These are phyloP conservation scores for Limnephilus lunatus DNA, from an alignment of 2,888 invertebrate genomes.

Conservation along the genomic window DNA sequence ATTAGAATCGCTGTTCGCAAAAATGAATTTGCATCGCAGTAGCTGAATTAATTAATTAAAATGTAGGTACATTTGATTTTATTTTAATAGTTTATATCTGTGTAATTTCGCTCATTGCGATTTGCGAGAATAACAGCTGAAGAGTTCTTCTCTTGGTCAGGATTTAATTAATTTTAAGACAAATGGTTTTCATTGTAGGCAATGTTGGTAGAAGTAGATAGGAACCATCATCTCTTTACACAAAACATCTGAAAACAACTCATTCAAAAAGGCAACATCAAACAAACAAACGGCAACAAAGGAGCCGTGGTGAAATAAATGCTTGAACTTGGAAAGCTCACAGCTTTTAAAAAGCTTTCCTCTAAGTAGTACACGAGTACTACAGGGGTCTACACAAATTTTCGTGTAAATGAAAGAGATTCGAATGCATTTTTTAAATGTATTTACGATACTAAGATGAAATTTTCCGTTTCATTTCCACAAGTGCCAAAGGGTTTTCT, in stretches of 20 bases:
- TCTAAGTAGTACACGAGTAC: not conserved
- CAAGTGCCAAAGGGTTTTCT: not conserved
- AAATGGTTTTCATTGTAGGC: not conserved
- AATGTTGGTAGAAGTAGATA: not conserved
- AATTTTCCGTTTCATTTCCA: too few relatives aligned
- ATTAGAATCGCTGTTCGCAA: not conserved
- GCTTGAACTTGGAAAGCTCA: not conserved
- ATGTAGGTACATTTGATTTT: not conserved
- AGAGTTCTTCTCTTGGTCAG: not conserved
- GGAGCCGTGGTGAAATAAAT: not conserved
- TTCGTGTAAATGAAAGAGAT: not conserved
- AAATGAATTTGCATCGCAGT: not conserved
- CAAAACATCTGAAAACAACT: not conserved
- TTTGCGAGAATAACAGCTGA: not conserved
- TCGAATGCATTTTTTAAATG: not conserved
- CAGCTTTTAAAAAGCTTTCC: slow-evolving; percentile 45
- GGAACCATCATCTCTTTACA: not conserved
- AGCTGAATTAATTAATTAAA: not conserved
- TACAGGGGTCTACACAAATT: not conserved
- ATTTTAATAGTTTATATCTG: not conserved
- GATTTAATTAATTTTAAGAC: not conserved
- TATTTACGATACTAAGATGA: too few relatives aligned
- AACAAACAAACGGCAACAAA: slow-evolving; percentile 20
- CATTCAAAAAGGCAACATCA: not conserved
- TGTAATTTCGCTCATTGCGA: not conserved